These are phyloP conservation scores for Acipenser oxyrinchus DNA, from an alignment of 2,797 vertebrate genomes.

Conservation along the genomic window DNA sequence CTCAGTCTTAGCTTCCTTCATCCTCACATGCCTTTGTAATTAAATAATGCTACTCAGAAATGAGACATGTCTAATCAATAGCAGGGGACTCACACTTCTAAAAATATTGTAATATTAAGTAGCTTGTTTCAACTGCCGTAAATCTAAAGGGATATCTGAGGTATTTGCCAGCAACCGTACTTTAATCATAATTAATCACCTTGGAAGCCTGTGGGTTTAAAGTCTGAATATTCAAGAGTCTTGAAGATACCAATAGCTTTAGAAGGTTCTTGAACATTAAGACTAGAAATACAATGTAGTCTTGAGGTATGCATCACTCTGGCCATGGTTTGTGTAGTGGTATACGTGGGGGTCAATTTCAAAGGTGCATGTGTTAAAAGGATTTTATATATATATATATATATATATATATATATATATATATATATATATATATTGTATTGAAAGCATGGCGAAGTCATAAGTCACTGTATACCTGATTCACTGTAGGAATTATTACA, in stretches of 20 bases:
- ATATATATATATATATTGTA: slow-evolving; percentile 24
- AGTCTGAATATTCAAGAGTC: neutral
- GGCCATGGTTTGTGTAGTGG: neutral
- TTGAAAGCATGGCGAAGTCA: slow-evolving; percentile 41
- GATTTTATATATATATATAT: neutral
- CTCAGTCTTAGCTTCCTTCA: too few relatives aligned
- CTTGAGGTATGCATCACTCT: neutral
- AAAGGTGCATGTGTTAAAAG: slow-evolving; percentile 16
- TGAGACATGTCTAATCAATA: neutral
- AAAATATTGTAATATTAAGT: neutral
- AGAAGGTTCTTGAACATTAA: neutral
- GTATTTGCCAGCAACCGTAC: neutral
- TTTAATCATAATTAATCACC: neutral
- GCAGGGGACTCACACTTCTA: neutral
- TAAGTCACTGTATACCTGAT: slow-evolving; percentile 49
- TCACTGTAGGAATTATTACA: slow-evolving; percentile 41
- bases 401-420: too few relatives aligned
- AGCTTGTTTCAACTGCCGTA: neutral
- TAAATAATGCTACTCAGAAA: neutral
- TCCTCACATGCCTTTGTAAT: too few relatives aligned
- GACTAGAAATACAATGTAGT: neutral
- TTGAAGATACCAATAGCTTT: neutral
- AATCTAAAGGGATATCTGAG: neutral
- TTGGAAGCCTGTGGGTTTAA: neutral
- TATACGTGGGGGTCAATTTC: slow-evolving; percentile 1